Evolutionary conservation across 2,888 invertebrate species (phyloP).

Genomic region (Entomobrya multifasciata): DNA sequence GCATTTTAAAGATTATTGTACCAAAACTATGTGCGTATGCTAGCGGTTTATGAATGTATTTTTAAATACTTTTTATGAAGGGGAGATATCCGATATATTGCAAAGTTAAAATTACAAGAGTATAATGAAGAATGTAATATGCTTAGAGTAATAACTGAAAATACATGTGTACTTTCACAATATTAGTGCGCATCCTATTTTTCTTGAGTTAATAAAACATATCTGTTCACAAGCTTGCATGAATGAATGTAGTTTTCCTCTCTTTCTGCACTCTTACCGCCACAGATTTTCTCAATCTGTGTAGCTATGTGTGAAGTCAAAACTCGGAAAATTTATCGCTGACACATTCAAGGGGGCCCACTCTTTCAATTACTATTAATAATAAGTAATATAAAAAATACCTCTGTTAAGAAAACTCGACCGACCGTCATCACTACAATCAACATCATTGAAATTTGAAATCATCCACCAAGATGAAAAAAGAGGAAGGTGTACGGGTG

Average conservation of each 20-base stretch:
- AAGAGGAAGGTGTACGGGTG: constrained; percentile 40
- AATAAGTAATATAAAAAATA: constrained; percentile 47
- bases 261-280: constrained; percentile 44
- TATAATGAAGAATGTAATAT: constrained; percentile 15
- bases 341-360: constrained; percentile 79
- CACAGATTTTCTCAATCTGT: constrained; percentile 21
- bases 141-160: too few relatives aligned
- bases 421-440: background rate
- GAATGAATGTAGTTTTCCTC: constrained; percentile 39
- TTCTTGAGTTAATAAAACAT: constrained; percentile 39
- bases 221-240: constrained; percentile 3
- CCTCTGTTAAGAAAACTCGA: constrained; percentile 57
- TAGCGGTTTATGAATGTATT: constrained; percentile 65
- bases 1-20: background rate
- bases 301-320: constrained; percentile 74
- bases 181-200: constrained; percentile 61
- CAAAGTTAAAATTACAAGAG: constrained; percentile 46
- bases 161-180: background rate
- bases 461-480: too few relatives aligned
- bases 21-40: background rate
- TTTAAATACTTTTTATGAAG: constrained; percentile 46
- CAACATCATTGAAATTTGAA: constrained; percentile 30
- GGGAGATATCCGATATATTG: constrained; percentile 28
- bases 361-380: constrained; percentile 78
- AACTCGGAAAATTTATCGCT: constrained; percentile 79